These are phyloP conservation scores for Pelecanus crispus DNA, from an alignment of 2,113 vertebrate species.

Conservation along the genomic window DNA sequence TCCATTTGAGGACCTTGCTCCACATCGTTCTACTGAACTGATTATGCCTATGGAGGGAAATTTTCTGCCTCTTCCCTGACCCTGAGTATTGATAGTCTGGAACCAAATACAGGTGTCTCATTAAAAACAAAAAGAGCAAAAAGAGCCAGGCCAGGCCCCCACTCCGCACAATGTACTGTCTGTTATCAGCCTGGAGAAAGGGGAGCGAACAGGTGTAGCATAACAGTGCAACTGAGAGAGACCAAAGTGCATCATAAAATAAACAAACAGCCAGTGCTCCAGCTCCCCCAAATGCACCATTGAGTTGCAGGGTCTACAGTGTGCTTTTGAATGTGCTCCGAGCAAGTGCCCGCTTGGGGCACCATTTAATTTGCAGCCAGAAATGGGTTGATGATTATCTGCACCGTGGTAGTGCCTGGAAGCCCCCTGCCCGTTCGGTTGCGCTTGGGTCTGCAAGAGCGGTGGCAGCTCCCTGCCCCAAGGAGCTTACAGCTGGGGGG, in stretches of 20 bases:
- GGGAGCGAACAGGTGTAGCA: constrained; percentile 47
- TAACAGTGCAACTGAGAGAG: constrained; percentile 57
- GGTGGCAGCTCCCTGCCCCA: not conserved
- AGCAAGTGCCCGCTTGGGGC: not conserved
- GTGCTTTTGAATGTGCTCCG: not conserved
- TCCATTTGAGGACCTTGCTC: not conserved
- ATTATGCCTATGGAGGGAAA: not conserved
- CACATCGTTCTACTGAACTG: not conserved
- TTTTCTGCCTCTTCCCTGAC: not conserved
- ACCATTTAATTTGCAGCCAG: not conserved
- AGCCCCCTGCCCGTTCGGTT: fast-evolving
- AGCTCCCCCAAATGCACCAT: constrained; percentile 15
- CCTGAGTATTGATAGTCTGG: not conserved
- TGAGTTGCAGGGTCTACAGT: not conserved
- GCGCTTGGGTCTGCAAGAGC: not conserved
- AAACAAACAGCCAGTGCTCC: constrained; percentile 26
- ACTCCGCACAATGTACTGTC: not conserved
- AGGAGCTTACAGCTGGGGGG: not conserved
- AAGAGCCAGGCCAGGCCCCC: not conserved
- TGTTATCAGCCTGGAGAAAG: constrained; percentile 30
- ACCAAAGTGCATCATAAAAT: constrained; percentile 62
- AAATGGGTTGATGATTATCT: not conserved
- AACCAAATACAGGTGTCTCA: not conserved
- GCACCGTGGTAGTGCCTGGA: not conserved
- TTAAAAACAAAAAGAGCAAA: not conserved